Conservation (phyloP, 2,888 invertebrate genomes). For the Acheta domesticus region DNA sequence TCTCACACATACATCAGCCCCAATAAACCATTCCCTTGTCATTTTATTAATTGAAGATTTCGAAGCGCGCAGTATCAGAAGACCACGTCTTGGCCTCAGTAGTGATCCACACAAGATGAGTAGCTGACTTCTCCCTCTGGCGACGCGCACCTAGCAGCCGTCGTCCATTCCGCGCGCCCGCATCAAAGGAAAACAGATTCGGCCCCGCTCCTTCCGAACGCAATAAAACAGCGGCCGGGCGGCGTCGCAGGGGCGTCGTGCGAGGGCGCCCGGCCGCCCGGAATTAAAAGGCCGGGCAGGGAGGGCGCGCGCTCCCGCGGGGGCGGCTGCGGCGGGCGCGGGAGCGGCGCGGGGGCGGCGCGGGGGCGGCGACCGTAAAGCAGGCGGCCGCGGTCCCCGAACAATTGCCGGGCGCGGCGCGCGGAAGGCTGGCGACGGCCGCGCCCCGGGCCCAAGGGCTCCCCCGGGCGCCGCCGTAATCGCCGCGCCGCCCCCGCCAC, state of each 20-base stretch:
- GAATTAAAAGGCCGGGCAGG: background rate
- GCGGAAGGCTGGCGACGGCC: background rate
- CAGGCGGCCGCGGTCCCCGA: background rate
- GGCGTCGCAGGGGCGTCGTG: background rate
- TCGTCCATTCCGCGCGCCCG: background rate
- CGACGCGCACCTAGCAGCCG: background rate
- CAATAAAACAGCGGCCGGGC: background rate
- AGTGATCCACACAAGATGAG: too few relatives aligned
- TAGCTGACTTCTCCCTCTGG: background rate
- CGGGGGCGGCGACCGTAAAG: background rate
- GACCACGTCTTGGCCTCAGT: too few relatives aligned
- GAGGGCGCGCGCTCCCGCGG: background rate
- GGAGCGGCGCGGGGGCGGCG: background rate
- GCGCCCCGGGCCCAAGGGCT: background rate
- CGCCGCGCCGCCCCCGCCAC: background rate
- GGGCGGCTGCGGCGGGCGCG: background rate
- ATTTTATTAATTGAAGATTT: too few relatives aligned
- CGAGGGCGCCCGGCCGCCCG: background rate
- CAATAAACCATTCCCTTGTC: too few relatives aligned
- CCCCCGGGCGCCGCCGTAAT: background rate
- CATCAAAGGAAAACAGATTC: conserved; percentile 2
- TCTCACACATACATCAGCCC: too few relatives aligned
- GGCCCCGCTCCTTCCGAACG: background rate
- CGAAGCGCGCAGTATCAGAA: too few relatives aligned
- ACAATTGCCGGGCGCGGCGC: background rate